Percentiles rank a stretch among this genome's conserved stretches.
phyloP scores from a whole-genome alignment of 2,888 invertebrate species.

The Willowsia nigromaculata region DNA sequence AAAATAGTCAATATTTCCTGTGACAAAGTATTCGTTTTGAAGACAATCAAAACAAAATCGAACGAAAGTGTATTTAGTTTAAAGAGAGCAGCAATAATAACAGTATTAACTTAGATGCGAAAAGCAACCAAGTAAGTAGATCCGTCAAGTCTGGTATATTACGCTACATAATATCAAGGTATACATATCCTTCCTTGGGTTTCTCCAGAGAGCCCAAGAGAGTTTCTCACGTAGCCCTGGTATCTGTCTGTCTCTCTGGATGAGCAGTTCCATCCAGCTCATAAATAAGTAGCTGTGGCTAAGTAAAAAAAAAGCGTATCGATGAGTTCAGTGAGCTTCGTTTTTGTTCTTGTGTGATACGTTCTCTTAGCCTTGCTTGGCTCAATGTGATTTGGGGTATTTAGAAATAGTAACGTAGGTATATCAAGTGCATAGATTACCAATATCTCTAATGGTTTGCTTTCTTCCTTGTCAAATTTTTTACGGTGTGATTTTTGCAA shows the following conservation, averaged over 20 bases:
- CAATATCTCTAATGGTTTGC: not conserved
- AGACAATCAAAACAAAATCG: not conserved
- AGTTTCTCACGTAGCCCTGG: conserved; percentile 62
- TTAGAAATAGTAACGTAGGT: not conserved
- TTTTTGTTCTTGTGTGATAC: not conserved
- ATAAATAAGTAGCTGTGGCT: not conserved
- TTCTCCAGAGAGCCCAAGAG: conserved; percentile 25
- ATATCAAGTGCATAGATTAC: not conserved
- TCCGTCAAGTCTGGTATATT: not conserved
- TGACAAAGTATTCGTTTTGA: not conserved
- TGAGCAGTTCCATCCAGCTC: not conserved
- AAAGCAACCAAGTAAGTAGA: not conserved
- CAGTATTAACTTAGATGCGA: conserved; percentile 1
- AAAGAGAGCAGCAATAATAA: not conserved
- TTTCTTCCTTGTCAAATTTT: not conserved
- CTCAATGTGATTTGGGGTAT: not conserved
- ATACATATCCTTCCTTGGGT: not conserved
- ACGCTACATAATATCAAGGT: not conserved
- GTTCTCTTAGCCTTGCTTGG: not conserved
- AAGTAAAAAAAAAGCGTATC: not conserved
- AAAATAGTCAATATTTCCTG: not conserved
- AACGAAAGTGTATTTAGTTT: not conserved
- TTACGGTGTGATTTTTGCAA: not conserved
- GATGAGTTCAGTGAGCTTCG: conserved; percentile 3
- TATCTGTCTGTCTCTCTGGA: conserved; percentile 17